phyloP scores from a whole-genome alignment of 2,888 invertebrate species.

The Thera britannica region DNA sequence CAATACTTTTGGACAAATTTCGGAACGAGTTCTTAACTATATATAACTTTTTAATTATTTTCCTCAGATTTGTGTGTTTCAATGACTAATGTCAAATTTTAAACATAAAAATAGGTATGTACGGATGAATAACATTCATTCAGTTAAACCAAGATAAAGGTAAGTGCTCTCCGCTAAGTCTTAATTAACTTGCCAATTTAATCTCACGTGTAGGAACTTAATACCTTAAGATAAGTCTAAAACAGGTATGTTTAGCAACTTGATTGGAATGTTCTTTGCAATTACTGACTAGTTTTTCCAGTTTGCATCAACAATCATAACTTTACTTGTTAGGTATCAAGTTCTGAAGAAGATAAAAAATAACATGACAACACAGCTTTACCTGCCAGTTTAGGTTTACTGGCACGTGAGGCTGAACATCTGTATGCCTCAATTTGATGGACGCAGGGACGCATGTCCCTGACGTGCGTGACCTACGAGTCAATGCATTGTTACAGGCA shows the following conservation, averaged over 20 bases:
- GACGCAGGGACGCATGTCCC: no score
- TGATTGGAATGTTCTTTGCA: conserved; percentile 20
- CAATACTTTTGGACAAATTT: not conserved
- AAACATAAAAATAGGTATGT: not conserved
- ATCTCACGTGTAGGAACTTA: conserved; percentile 7
- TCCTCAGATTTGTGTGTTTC: no score
- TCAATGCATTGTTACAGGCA: no score
- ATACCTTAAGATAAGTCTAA: conserved; percentile 11
- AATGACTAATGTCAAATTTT: not conserved
- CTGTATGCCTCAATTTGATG: no score
- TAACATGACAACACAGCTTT: no score
- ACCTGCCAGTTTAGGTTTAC: no score
- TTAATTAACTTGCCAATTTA: conserved; percentile 18
- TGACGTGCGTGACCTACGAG: no score
- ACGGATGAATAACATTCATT: not conserved
- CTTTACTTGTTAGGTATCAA: no score
- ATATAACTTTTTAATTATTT: no score
- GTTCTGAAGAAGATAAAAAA: no score
- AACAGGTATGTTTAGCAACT: conserved; percentile 21
- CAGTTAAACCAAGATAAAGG: not conserved
- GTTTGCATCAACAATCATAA: not conserved
- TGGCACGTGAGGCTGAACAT: no score
- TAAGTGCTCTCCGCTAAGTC: conserved; percentile 20
- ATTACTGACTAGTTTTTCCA: conserved; percentile 22
- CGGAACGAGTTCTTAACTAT: no score